phyloP scores from a whole-genome alignment of 2,888 invertebrate species.

The Xestobium rufovillosum region DNA sequence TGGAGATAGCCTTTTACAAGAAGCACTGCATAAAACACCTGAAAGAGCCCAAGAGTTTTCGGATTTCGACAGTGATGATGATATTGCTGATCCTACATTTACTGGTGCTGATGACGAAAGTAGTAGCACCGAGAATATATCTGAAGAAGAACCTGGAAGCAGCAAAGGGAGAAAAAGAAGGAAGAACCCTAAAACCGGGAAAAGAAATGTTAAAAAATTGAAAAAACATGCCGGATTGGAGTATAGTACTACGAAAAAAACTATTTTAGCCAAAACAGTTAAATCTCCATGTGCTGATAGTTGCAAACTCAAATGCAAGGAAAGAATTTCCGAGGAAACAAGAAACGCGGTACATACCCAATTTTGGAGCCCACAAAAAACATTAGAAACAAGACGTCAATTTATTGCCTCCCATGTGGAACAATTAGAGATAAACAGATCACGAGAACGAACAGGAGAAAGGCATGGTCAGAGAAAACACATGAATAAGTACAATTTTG shows the following conservation, averaged over 20 bases:
- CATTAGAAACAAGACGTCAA: too few species aligned
- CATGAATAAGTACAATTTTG: constrained; percentile 3
- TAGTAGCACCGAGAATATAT: neutral
- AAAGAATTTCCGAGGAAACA: too few species aligned
- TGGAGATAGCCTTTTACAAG: neutral
- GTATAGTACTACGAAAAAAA: neutral
- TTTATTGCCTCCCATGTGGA: neutral
- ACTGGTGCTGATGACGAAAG: neutral
- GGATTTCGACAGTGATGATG: constrained; percentile 4
- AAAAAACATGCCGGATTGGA: neutral
- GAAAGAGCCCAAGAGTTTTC: neutral
- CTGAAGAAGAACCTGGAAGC: neutral
- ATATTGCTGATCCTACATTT: constrained; percentile 1
- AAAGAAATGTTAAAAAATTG: constrained; percentile 1
- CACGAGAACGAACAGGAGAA: constrained; percentile 3
- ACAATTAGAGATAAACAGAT: neutral
- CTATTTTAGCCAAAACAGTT: neutral
- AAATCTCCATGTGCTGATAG: too few species aligned
- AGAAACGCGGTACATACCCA: too few species aligned
- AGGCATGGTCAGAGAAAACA: constrained; percentile 3
- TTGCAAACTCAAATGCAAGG: too few species aligned
- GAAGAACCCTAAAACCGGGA: neutral
- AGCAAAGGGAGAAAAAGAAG: constrained; percentile 1
- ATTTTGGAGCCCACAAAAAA: too few species aligned
- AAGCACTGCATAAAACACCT: neutral